phyloP scores from a whole-genome alignment of 1,140 invertebrate species.

The Drosophila virilis region DNA sequence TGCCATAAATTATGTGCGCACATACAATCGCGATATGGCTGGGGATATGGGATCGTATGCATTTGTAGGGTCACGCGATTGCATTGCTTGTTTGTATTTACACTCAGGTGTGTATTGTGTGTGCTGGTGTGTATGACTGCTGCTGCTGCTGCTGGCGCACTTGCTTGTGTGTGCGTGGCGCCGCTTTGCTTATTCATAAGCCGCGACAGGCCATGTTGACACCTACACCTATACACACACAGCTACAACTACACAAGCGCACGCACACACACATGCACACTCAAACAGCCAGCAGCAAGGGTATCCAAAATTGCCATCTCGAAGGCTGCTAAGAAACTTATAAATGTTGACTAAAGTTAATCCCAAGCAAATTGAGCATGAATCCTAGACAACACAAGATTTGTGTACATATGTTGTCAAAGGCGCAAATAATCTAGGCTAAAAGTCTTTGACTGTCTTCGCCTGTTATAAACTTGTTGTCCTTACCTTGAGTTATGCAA shows the following conservation, averaged over 20 bases:
- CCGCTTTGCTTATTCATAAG: constrained; percentile 58
- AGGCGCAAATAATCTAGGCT: too few relatives aligned
- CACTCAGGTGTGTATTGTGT: not conserved
- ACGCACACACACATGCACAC: not conserved
- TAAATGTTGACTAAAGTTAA: not conserved
- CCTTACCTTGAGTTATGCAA: too few relatives aligned
- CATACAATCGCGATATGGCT: constrained; percentile 23
- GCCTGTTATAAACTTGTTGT: too few relatives aligned
- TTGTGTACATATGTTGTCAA: too few relatives aligned
- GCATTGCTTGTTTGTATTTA: constrained; percentile 20
- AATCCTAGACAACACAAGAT: too few relatives aligned
- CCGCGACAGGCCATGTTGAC: constrained; percentile 55
- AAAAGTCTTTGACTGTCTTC: too few relatives aligned
- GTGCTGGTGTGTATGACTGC: constrained; percentile 13
- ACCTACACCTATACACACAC: constrained; percentile 19
- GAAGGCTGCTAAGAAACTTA: constrained; percentile 3
- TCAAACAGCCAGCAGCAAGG: constrained; percentile 16
- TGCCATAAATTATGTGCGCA: constrained; percentile 28
- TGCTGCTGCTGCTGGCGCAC: constrained; percentile 1
- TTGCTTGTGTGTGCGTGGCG: constrained; percentile 27
- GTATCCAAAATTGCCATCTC: constrained; percentile 3
- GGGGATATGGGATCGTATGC: constrained; percentile 15
- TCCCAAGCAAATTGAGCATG: not conserved
- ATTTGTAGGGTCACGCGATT: constrained; percentile 19
- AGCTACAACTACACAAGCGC: too few relatives aligned